phyloP scores from a whole-genome alignment of 2,797 vertebrate species.

The Catharus ustulatus region DNA sequence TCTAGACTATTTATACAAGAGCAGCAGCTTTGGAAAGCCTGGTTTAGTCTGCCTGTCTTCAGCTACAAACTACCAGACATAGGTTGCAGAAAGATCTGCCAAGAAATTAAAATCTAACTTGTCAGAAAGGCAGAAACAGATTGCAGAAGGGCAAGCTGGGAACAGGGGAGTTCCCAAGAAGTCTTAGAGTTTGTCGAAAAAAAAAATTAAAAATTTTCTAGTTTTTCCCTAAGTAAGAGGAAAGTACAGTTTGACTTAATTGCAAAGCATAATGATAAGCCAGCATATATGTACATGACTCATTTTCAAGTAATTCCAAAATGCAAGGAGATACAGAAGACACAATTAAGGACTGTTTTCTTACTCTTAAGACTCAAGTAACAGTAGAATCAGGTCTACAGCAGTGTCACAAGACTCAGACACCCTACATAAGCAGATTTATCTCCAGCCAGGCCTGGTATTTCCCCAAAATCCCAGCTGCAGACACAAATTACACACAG shows the following conservation, averaged over 20 bases:
- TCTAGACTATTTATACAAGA: not conserved
- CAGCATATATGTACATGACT: not conserved
- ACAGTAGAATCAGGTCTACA: not conserved
- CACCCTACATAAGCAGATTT: not conserved
- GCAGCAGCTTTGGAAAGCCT: not conserved
- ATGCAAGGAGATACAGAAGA: not conserved
- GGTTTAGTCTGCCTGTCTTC: not conserved
- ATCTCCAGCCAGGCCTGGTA: not conserved
- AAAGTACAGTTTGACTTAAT: conserved; percentile 20
- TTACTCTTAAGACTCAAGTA: not conserved
- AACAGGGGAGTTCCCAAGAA: not conserved
- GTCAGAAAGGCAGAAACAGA: not conserved
- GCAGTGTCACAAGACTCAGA: not conserved
- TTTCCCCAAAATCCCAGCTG: not conserved
- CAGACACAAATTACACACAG: not conserved
- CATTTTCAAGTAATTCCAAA: not conserved
- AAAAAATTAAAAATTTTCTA: not conserved
- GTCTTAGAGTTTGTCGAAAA: not conserved
- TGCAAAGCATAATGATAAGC: not conserved
- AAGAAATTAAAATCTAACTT: not conserved
- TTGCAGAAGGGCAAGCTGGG: not conserved
- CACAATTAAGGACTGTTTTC: not conserved
- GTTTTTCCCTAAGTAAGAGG: not conserved
- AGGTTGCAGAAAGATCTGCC: not conserved
- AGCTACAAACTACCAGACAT: not conserved